phyloP scores from a whole-genome alignment of 2,888 invertebrate species.

The Metallyticus violacea region DNA sequence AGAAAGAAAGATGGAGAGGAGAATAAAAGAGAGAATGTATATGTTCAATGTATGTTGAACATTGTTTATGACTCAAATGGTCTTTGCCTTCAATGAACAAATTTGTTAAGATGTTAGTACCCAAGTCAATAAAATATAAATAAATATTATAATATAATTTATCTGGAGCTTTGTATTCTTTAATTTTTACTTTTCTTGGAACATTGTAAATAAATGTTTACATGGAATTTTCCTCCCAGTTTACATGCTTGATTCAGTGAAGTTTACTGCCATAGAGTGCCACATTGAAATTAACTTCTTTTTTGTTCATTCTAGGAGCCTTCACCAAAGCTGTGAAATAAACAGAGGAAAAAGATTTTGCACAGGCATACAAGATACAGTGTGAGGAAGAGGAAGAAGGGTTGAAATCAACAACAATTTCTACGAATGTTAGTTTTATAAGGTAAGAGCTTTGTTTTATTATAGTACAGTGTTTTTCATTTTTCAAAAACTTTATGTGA shows the following conservation, averaged over 20 bases:
- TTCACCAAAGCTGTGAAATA: not conserved
- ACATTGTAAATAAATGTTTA: too few species aligned
- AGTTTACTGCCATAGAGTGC: not conserved
- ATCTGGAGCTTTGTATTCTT: too few species aligned
- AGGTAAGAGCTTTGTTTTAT: not conserved
- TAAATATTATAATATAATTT: too few species aligned
- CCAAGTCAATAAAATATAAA: too few species aligned
- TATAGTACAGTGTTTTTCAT: not conserved
- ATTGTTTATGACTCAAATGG: too few species aligned
- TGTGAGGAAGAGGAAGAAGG: not conserved
- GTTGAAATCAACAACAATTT: not conserved
- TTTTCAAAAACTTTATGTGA: not conserved
- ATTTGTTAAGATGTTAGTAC: too few species aligned
- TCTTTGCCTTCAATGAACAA: too few species aligned
- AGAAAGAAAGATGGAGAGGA: not conserved
- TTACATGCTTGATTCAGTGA: not conserved
- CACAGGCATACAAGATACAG: not conserved
- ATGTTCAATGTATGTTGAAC: too few species aligned
- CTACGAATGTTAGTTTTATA: not conserved
- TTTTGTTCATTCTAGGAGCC: not conserved
- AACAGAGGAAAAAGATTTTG: not conserved
- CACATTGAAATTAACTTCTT: not conserved
- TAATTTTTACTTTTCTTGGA: too few species aligned
- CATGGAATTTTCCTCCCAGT: not conserved
- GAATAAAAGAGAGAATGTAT: too few species aligned